A percentile compares a stretch with the other conserved stretches of the same genome.
These are phyloP conservation scores for Aphelinus atriplicis DNA, from an alignment of 1,140 invertebrate genomes.

Conservation along the genomic window DNA sequence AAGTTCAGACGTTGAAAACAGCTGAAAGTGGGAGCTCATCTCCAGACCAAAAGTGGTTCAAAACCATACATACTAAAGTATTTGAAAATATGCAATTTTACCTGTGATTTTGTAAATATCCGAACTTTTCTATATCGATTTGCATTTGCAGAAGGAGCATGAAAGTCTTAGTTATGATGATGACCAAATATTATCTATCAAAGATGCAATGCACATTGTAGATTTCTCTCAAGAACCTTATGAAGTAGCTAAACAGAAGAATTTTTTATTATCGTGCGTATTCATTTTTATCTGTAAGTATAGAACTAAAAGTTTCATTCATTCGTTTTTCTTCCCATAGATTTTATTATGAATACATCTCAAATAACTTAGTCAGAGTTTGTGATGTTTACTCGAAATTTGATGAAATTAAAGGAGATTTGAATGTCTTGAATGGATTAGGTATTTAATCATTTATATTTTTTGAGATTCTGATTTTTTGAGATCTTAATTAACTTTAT, in stretches of 20 bases:
- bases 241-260: constrained; percentile 9
- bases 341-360: constrained; percentile 39
- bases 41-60: too few species aligned
- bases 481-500: background rate
- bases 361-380: constrained; percentile 25
- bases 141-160: background rate
- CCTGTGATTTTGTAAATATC: too few species aligned
- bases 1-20: background rate
- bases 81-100: too few species aligned
- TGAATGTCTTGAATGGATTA: constrained; percentile 15
- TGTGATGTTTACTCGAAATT: constrained; percentile 28
- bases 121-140: too few species aligned
- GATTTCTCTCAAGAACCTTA: background rate
- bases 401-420: constrained; percentile 12
- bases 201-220: background rate
- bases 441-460: constrained; percentile 11
- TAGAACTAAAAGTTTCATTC: background rate
- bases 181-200: constrained; percentile 2
- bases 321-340: constrained; percentile 32
- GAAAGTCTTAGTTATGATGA: background rate
- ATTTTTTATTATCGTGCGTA: constrained; percentile 41
- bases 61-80: too few species aligned
- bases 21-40: background rate
- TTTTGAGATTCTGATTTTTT: too few species aligned
- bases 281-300: background rate